Evolutionary conservation across 2,888 invertebrate species (phyloP), one percentile per base, ranked within the genome.

Genomic region (Melikaiella ostensackeni): DNA sequence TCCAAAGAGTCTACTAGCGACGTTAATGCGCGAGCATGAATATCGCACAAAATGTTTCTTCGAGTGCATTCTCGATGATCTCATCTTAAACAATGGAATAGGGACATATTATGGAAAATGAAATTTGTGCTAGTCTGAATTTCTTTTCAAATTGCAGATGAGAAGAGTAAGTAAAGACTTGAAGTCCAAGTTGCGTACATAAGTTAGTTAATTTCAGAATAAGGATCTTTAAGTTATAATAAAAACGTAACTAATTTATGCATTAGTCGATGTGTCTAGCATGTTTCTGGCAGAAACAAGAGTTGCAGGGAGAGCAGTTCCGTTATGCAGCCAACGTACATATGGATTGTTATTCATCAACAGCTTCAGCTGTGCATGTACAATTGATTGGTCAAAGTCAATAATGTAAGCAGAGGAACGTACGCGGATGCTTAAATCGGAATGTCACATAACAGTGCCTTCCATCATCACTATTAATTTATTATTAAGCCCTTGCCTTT

Each of bases 341-440:
- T 70, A 70, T 70, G 50, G 70, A 70, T 70, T 70, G 70, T 70
- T 70, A 70, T 70, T 70, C 50, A 50, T 70, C 70, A 50, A 30
- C 30, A n/a, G 50, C 70, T 46, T 30, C 50, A 70, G 50, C 70
- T 50, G 11, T 66, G 30, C 33, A 70, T 55, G 70, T 70, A 9
- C n/a, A 70, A 70, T 70, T 70, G 50, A 70, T 70, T 70, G 33
- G 46, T 70, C 66, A 66, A 66, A 66, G 66, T 50, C 50, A 70
- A 70, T 50, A 70, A 50, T 55, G 21, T 27, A 70, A 70, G 46
- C 50, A 70, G 33, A 11, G 50, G 30, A 70, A 70, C 70, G n/a
- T 50, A 70, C 46, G 46, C 33, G 24, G 19, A 30, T 42, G 46
- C 50, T 2, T 19, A 27, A 46, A 42, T 66, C 46, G 27, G n/a